phyloP scores from a whole-genome alignment of 1,140 invertebrate species.

The Tetramorium parvispinum region DNA sequence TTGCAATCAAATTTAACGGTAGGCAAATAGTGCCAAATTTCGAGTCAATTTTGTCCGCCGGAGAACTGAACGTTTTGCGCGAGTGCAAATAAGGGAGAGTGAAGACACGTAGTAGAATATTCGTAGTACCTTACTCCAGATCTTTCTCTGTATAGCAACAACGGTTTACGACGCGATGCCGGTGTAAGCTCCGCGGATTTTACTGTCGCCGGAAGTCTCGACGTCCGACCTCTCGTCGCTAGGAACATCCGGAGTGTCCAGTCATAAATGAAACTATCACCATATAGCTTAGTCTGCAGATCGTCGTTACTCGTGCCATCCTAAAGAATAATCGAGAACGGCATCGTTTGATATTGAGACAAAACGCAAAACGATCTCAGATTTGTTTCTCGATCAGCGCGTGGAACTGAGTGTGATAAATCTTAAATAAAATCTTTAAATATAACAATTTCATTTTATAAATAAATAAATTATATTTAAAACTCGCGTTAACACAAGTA shows the following conservation, averaged over 20 bases:
- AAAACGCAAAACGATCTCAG: background rate
- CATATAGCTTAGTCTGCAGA: background rate
- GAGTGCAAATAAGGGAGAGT: slow-evolving; percentile 34
- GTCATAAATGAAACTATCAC: slow-evolving; percentile 41
- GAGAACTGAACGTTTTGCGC: background rate
- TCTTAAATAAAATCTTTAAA: background rate
- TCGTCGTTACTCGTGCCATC: background rate
- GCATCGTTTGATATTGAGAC: background rate
- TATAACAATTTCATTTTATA: background rate
- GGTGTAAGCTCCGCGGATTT: slow-evolving; percentile 45
- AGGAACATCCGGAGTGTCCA: slow-evolving; percentile 21
- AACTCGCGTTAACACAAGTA: background rate
- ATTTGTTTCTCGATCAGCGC: background rate
- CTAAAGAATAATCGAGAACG: background rate
- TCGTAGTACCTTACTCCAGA: slow-evolving; percentile 30
- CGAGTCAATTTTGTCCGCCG: background rate
- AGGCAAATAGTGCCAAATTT: background rate
- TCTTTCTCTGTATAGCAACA: slow-evolving; percentile 3
- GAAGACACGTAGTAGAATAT: slow-evolving; percentile 23
- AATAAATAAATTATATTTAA: background rate
- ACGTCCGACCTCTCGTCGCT: slow-evolving; percentile 14
- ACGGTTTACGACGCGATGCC: slow-evolving; percentile 29
- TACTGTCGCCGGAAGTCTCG: slow-evolving; percentile 43
- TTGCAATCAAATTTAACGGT: background rate
- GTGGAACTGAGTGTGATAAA: background rate